phyloP scores from a whole-genome alignment of 92 coral and sea anemone species.

The Actinernus sp. region DNA sequence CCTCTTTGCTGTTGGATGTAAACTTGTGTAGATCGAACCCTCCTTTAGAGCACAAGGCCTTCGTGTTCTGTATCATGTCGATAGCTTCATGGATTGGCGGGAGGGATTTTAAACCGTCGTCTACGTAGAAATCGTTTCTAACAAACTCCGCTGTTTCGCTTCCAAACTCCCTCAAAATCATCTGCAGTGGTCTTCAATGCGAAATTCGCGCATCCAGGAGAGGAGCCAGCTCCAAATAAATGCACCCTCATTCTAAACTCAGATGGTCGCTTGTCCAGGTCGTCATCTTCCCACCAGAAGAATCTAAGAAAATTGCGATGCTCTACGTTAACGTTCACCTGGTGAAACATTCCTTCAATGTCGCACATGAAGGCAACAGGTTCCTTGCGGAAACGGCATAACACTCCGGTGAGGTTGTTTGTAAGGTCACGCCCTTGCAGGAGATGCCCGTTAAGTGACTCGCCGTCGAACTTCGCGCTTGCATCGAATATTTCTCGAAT shows the following conservation, averaged over 20 bases:
- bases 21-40: constrained; percentile 59
- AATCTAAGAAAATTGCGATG: constrained; percentile 43
- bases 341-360: no score
- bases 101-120: no score
- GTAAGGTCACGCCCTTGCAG: no score
- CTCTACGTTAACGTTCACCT: constrained; percentile 35
- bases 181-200: constrained; percentile 40
- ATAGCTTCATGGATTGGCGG: constrained; percentile 19
- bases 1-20: constrained; percentile 28
- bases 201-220: constrained; percentile 54
- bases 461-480: constrained; percentile 42
- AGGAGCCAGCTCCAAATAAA: constrained; percentile 54
- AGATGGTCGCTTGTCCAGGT: constrained; percentile 9
- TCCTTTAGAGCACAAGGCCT: constrained; percentile 13
- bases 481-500: constrained; percentile 62
- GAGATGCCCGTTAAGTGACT: constrained; percentile 51
- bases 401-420: no score
- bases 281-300: constrained; percentile 43
- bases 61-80: constrained; percentile 19
- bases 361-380: no score
- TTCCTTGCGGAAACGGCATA: constrained; percentile 47
- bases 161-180: constrained; percentile 30
- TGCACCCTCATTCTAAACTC: no score
- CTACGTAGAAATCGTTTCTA: no score
- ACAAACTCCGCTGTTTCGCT: constrained; percentile 11